Evolutionary conservation across 2,888 invertebrate species (phyloP).

Genomic region (Strigamia maritima): DNA sequence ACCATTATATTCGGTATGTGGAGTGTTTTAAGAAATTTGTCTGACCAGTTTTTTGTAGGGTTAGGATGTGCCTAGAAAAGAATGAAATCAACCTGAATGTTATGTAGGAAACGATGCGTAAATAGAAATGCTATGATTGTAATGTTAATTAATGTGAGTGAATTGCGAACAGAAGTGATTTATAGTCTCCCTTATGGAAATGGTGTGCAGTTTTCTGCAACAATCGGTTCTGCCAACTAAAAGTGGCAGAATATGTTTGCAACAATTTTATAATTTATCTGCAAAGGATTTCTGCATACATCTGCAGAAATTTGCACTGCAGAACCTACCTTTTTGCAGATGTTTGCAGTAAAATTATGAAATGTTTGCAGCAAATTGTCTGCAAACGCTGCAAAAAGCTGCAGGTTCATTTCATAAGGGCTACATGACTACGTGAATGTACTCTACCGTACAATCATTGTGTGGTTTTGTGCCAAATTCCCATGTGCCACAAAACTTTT

Average conservation of each 20-base stretch:
- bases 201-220: too few relatives aligned
- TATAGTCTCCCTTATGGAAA: too few relatives aligned
- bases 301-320: too few relatives aligned
- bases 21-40: conserved; percentile 52
- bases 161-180: neutral
- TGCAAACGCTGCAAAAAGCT: too few relatives aligned
- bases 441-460: neutral
- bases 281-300: too few relatives aligned
- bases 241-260: too few relatives aligned
- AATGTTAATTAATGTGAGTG: neutral
- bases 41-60: conserved; percentile 56
- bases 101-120: neutral
- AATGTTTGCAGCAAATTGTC: too few relatives aligned
- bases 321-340: too few relatives aligned
- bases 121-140: neutral
- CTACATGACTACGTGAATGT: neutral
- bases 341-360: too few relatives aligned
- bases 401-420: too few relatives aligned
- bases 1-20: conserved; percentile 57
- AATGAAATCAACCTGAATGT: neutral
- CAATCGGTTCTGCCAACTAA: too few relatives aligned
- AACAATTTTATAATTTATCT: too few relatives aligned
- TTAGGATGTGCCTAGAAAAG: conserved; percentile 51
- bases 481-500: neutral
- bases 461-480: neutral